phyloP scores from a whole-genome alignment of 2,888 invertebrate species.

The Noctua janthina region DNA sequence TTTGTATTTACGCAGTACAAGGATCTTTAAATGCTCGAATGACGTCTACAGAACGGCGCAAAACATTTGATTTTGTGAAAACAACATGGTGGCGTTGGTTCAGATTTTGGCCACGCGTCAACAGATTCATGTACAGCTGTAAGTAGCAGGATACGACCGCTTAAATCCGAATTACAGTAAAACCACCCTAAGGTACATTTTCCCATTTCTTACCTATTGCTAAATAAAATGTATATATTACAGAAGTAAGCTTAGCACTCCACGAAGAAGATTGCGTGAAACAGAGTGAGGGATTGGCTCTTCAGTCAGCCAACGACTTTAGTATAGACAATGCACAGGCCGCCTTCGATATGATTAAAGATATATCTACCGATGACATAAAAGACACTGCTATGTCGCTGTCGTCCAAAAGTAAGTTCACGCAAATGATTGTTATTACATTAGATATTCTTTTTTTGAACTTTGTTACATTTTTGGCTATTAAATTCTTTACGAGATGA shows the following conservation, averaged over 20 bases:
- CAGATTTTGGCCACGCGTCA: not conserved
- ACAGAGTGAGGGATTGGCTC: conserved; percentile 77
- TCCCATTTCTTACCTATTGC: not conserved
- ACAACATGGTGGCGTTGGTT: not conserved
- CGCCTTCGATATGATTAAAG: conserved; percentile 72
- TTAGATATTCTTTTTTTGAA: no score
- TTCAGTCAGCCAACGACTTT: conserved; percentile 74
- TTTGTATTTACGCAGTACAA: not conserved
- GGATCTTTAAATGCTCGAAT: not conserved
- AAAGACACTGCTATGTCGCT: conserved; percentile 70
- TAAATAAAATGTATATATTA: conserved; percentile 16
- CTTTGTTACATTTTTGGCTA: no score
- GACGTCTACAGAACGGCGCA: not conserved
- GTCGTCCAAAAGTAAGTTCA: conserved; percentile 71
- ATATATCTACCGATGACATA: conserved; percentile 74
- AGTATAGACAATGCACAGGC: conserved; percentile 72
- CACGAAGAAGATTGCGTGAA: conserved; percentile 78
- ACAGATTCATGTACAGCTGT: not conserved
- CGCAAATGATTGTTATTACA: not conserved
- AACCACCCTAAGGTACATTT: not conserved
- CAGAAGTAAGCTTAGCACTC: conserved; percentile 77
- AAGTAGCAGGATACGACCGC: not conserved
- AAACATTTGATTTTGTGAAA: not conserved
- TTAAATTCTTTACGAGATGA: no score
- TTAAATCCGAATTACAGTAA: not conserved